Conservation (phyloP, 2,113 vertebrate species). For the Baryphthengus martii region DNA sequence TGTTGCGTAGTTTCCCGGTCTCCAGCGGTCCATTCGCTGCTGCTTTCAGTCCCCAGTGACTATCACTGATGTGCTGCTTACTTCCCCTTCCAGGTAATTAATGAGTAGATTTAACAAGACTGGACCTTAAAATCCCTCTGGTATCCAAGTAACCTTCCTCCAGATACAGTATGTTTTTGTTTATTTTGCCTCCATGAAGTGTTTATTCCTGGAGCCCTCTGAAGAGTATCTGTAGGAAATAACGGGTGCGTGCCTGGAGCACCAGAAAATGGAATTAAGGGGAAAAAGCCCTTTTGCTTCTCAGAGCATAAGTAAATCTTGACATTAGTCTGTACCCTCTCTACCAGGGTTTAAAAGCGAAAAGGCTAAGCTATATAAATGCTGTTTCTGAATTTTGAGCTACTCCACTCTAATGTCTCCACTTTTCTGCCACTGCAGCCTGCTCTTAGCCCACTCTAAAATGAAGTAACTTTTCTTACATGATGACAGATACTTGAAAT, state of each 20-base stretch:
- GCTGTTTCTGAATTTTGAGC: background rate
- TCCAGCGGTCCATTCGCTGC: background rate
- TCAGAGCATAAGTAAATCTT: background rate
- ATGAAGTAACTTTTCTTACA: background rate
- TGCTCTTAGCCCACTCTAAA: background rate
- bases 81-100: constrained; percentile 58
- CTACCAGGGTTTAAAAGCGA: background rate
- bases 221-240: background rate
- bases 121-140: constrained; percentile 27
- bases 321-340: background rate
- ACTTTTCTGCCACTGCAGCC: background rate
- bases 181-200: background rate
- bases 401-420: background rate
- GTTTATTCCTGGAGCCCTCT: background rate
- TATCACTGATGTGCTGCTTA: background rate
- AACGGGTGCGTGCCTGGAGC: background rate
- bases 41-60: background rate
- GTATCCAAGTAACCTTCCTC: constrained; percentile 16
- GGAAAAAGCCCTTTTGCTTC: background rate
- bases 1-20: background rate
- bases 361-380: background rate
- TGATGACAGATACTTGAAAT: background rate
- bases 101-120: constrained; percentile 48
- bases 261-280: background rate
- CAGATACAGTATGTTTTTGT: constrained; percentile 6